Evolutionary conservation across 1,140 invertebrate genomes (phyloP).

Genomic region (Stratiolaelaps scimitus): DNA sequence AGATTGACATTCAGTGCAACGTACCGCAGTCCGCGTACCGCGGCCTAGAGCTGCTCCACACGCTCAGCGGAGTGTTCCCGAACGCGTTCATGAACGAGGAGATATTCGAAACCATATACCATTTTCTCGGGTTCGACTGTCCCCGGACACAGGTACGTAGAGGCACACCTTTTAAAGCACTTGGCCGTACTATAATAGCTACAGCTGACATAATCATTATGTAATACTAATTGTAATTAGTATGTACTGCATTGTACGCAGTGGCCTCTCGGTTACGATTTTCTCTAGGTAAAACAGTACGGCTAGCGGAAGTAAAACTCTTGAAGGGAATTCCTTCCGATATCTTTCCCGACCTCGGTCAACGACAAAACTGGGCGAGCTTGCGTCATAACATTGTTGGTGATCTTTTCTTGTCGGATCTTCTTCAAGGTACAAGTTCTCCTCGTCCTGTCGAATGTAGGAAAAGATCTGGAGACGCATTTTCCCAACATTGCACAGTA

Average conservation of each 20-base stretch:
- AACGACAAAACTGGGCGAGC: too few species aligned
- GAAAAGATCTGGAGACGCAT: constrained; percentile 36
- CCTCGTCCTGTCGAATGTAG: constrained; percentile 6
- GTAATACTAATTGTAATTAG: too few species aligned
- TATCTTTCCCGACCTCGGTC: too few species aligned
- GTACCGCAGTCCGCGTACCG: constrained; percentile 31
- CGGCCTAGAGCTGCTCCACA: constrained; percentile 40
- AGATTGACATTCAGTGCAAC: constrained; percentile 34
- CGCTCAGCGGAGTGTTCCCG: constrained; percentile 77
- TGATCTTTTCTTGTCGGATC: constrained; percentile 16
- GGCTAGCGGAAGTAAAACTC: too few species aligned
- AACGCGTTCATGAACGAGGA: constrained; percentile 76
- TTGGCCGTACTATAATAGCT: constrained; percentile 48
- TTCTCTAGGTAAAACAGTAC: too few species aligned
- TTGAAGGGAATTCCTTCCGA: too few species aligned
- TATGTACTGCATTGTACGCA: too few species aligned
- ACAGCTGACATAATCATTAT: too few species aligned
- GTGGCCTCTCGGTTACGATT: too few species aligned
- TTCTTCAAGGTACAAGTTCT: constrained; percentile 23
- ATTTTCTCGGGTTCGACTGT: constrained; percentile 49
- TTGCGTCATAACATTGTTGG: too few species aligned
- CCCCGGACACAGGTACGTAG: constrained; percentile 59
- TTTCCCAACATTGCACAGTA: constrained; percentile 41
- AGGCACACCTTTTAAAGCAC: constrained; percentile 62
- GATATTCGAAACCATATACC: constrained; percentile 62